These are phyloP conservation scores for Drosophila quadrilineata DNA, from an alignment of 1,140 invertebrate species.

Conservation along the genomic window DNA sequence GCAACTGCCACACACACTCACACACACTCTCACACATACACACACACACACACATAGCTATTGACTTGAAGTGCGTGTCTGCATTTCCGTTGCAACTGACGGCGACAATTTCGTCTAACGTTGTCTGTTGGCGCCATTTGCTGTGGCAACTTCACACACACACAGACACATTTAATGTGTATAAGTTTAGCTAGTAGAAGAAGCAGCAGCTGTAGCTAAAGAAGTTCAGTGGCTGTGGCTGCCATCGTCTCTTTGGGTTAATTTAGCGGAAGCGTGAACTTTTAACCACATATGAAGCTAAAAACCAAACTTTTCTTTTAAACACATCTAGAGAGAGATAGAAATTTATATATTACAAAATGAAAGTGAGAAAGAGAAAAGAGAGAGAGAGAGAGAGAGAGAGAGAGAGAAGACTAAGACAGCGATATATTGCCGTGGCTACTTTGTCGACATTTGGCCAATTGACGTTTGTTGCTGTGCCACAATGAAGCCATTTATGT, in stretches of 20 bases:
- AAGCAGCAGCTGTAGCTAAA: too few relatives aligned
- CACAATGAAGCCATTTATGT: constrained; percentile 68
- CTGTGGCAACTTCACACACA: constrained; percentile 20
- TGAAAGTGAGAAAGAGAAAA: too few relatives aligned
- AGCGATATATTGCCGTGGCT: too few relatives aligned
- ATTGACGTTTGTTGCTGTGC: constrained; percentile 60
- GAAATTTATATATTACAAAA: too few relatives aligned
- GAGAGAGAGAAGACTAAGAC: too few relatives aligned
- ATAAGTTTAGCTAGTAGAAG: too few relatives aligned
- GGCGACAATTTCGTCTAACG: constrained; percentile 45
- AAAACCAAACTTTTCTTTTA: constrained; percentile 59
- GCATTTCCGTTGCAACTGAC: constrained; percentile 65
- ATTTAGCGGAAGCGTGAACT: constrained; percentile 70
- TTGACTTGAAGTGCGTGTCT: constrained; percentile 33
- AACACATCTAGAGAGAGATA: too few relatives aligned
- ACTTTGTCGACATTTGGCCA: constrained; percentile 49
- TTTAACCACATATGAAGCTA: constrained; percentile 12
- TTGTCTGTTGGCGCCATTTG: constrained; percentile 36
- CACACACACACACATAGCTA: constrained; percentile 5
- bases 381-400: too few relatives aligned
- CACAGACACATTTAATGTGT: too few relatives aligned
- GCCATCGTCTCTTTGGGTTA: constrained; percentile 73
- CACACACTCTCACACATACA: not conserved
- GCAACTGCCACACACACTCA: constrained; percentile 36
- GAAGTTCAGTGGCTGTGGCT: too few relatives aligned